A percentile compares a stretch with the other conserved stretches of the same genome.
phyloP scores from a whole-genome alignment of 2,797 vertebrate genomes.

The Neosilurus mollespiculum region DNA sequence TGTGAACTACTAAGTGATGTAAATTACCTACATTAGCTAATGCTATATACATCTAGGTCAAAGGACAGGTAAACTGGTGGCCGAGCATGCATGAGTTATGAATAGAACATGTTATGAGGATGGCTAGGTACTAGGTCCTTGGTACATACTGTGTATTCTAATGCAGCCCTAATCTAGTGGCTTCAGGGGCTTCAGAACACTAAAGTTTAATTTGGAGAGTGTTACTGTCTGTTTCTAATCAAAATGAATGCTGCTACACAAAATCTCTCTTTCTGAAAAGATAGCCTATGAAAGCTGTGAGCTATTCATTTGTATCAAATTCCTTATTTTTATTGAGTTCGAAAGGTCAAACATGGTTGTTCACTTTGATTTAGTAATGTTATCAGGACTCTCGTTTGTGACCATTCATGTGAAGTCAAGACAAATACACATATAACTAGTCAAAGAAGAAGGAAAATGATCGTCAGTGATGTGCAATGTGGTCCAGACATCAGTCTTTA shows the following conservation, averaged over 20 bases:
- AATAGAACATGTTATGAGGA: no score
- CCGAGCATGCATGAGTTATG: no score
- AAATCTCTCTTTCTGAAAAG: constrained; percentile 27
- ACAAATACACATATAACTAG: constrained; percentile 56
- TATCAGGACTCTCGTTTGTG: constrained; percentile 47
- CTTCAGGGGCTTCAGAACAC: background rate
- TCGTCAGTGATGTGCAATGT: constrained; percentile 61
- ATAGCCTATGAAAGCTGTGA: constrained; percentile 44
- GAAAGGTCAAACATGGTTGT: constrained; percentile 50
- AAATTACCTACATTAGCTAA: no score
- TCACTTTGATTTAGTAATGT: constrained; percentile 53
- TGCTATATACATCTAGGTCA: no score
- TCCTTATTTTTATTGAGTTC: constrained; percentile 51
- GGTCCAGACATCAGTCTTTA: constrained; percentile 63
- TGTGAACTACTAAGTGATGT: no score
- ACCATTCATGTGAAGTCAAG: constrained; percentile 54
- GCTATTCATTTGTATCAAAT: constrained; percentile 59
- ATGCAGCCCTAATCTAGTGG: constrained; percentile 7
- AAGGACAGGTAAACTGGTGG: no score
- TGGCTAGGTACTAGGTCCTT: no score
- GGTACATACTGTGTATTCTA: background rate
- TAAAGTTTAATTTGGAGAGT: constrained; percentile 9
- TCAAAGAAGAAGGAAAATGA: constrained; percentile 57
- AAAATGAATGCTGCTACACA: constrained; percentile 30
- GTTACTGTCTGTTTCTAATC: constrained; percentile 43